Evolutionary conservation across 2,888 invertebrate genomes (phyloP).

Genomic region (Leptopilina myrica): DNA sequence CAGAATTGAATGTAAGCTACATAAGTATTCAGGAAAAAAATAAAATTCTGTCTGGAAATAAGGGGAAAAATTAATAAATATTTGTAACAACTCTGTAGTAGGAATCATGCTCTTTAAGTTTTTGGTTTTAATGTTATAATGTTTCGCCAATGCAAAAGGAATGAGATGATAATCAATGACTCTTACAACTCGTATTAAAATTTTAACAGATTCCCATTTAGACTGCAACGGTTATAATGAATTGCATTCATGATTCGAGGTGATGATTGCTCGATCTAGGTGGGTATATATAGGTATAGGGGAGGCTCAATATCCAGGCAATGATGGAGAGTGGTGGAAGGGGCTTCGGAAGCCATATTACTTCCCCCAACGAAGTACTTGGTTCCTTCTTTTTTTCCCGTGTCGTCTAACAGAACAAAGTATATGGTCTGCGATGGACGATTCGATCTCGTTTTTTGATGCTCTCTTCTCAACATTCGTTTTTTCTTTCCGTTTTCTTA

Average conservation of each 20-base stretch:
- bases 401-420: slow-evolving; percentile 37
- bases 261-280: slow-evolving; percentile 66
- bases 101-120: too few species aligned
- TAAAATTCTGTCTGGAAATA: too few species aligned
- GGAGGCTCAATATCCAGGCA: slow-evolving; percentile 47
- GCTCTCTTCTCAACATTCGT: slow-evolving; percentile 41
- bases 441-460: slow-evolving; percentile 46
- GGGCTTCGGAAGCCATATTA: slow-evolving; percentile 74
- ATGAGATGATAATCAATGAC: slow-evolving; percentile 14
- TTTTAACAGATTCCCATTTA: slow-evolving; percentile 8
- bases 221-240: slow-evolving; percentile 27
- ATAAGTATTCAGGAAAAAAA: too few species aligned
- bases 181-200: neutral
- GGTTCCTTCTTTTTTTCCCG: slow-evolving; percentile 45
- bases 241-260: slow-evolving; percentile 47
- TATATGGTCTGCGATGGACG: slow-evolving; percentile 47
- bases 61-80: too few species aligned
- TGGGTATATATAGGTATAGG: slow-evolving; percentile 56
- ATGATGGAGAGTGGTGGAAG: slow-evolving; percentile 52
- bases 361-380: slow-evolving; percentile 62
- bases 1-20: too few species aligned
- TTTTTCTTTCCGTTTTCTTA: slow-evolving; percentile 51
- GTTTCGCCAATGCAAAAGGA: slow-evolving; percentile 1
- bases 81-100: too few species aligned
- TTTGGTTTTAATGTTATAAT: too few species aligned